phyloP scores from a whole-genome alignment of 2,797 vertebrate genomes.

The Coreius guichenoti region DNA sequence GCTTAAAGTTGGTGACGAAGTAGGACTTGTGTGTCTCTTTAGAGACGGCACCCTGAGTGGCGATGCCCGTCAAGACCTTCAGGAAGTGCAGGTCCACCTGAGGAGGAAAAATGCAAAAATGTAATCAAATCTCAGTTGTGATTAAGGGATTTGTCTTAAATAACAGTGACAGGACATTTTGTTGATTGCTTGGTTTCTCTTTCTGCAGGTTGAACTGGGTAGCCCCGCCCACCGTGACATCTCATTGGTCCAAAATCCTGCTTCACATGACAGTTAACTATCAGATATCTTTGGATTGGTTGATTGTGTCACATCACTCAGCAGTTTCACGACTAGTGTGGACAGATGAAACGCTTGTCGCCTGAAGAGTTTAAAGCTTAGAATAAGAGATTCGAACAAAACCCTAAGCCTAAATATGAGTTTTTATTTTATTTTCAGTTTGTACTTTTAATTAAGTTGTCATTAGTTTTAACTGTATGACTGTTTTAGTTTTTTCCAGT shows the following conservation, averaged over 20 bases:
- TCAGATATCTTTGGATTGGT: not conserved
- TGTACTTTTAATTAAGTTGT: not conserved
- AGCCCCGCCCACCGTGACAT: not conserved
- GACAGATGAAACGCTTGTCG: not conserved
- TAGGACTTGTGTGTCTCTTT: constrained; percentile 94
- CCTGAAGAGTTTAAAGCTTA: not conserved
- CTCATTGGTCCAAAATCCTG: not conserved
- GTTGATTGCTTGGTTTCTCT: not conserved
- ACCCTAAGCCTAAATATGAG: not conserved
- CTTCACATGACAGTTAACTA: not conserved
- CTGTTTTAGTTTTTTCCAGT: not conserved
- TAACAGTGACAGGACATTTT: not conserved
- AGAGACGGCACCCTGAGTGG: constrained; percentile 95
- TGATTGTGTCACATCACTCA: not conserved
- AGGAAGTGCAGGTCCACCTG: constrained; percentile 86
- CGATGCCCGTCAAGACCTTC: constrained; percentile 91
- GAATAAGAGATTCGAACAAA: not conserved
- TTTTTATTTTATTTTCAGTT: not conserved
- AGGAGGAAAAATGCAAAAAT: not conserved
- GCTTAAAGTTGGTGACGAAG: constrained; percentile 92
- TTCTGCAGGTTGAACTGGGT: not conserved
- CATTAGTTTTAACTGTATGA: not conserved
- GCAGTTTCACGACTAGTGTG: not conserved
- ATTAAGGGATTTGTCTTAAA: not conserved
- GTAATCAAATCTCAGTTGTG: not conserved